Percentiles rank a stretch among this genome's conserved stretches.
Evolutionary conservation across 2,113 vertebrate species (phyloP).

Genomic region (Phocoena sinus): DNA sequence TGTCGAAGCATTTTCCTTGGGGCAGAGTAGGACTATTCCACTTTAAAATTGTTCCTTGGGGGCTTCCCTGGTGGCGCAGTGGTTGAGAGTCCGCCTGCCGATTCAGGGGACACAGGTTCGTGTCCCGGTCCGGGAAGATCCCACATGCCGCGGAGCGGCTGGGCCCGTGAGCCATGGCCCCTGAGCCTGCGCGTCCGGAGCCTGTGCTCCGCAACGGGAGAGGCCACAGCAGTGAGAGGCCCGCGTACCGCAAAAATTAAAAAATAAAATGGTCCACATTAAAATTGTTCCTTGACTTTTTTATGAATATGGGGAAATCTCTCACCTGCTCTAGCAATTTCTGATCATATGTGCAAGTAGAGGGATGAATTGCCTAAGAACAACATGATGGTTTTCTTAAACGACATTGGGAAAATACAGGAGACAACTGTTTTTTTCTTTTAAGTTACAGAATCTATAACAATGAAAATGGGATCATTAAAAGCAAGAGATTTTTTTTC

Average conservation of each 20-base stretch:
- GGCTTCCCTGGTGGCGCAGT: too few species aligned
- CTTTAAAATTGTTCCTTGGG: slow-evolving; percentile 13
- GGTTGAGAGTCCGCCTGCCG: too few species aligned
- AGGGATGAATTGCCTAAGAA: background rate
- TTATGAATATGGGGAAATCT: background rate
- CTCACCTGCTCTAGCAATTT: background rate
- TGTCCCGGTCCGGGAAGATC: too few species aligned
- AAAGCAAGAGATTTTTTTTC: background rate
- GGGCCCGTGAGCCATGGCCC: too few species aligned
- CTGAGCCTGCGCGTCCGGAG: too few species aligned
- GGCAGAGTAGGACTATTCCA: background rate
- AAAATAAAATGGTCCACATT: too few species aligned
- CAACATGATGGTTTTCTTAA: background rate
- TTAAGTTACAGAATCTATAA: background rate
- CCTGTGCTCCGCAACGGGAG: too few species aligned
- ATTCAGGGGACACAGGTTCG: too few species aligned
- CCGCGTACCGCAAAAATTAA: too few species aligned
- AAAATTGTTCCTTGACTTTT: background rate
- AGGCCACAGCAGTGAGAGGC: too few species aligned
- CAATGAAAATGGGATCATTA: background rate
- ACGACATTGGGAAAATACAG: background rate
- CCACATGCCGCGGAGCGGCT: too few species aligned
- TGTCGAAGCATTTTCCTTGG: background rate
- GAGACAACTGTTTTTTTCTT: background rate
- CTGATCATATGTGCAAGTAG: background rate